Conservation (phyloP, 2,888 invertebrate species). For the Liopterus haemorrhoidalis region DNA sequence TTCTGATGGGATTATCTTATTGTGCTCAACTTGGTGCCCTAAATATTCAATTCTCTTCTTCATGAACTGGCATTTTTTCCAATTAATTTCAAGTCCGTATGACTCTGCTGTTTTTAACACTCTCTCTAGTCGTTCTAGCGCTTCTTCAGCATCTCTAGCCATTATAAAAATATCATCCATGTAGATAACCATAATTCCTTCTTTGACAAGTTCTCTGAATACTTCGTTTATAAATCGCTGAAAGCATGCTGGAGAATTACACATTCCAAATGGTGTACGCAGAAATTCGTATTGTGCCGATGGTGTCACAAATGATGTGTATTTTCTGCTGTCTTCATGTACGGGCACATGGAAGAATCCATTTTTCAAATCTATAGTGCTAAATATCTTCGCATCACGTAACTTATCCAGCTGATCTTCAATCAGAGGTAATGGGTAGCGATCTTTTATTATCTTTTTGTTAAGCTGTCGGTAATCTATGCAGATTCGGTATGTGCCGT, state of each 20-base stretch:
- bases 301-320: not conserved
- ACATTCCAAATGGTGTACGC: not conserved
- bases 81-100: constrained; percentile 26
- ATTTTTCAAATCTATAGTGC: not conserved
- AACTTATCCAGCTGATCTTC: constrained; percentile 1
- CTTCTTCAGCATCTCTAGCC: constrained; percentile 25
- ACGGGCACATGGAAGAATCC: not conserved
- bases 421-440: not conserved
- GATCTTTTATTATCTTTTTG: constrained; percentile 1
- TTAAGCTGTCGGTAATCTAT: not conserved
- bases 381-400: not conserved
- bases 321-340: constrained; percentile 4
- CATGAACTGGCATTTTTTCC: constrained; percentile 30
- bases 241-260: not conserved
- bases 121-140: constrained; percentile 24
- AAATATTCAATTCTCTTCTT: constrained; percentile 26
- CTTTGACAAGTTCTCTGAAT: too few species aligned
- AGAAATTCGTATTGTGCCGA: not conserved
- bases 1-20: constrained; percentile 25
- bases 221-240: not conserved
- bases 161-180: constrained; percentile 33
- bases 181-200: constrained; percentile 19
- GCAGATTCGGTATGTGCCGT: not conserved
- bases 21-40: constrained; percentile 29
- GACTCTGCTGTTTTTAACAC: constrained; percentile 24